Percentiles rank a stretch among this genome's conserved stretches.
phyloP scores from a whole-genome alignment of 92 coral and sea anemone species.

The Epizoanthus rinbou region DNA sequence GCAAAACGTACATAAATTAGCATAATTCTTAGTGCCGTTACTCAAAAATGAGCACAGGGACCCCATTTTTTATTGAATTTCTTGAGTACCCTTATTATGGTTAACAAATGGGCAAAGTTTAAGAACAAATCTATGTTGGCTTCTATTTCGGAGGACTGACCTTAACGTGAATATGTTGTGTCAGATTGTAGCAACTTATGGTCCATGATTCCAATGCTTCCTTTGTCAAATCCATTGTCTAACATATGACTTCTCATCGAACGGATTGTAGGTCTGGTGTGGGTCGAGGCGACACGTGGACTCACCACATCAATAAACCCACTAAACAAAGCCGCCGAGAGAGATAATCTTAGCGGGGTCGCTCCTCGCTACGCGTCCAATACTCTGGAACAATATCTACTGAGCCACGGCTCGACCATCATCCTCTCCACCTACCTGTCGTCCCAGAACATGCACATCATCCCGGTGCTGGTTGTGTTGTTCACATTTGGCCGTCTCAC shows the following conservation, averaged over 20 bases:
- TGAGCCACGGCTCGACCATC: slow-evolving; percentile 40
- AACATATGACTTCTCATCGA: background rate
- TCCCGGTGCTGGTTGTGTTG: slow-evolving; percentile 40
- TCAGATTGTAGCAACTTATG: too few relatives aligned
- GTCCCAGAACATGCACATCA: slow-evolving; percentile 47
- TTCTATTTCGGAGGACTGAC: too few relatives aligned
- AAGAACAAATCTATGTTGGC: too few relatives aligned
- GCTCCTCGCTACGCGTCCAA: slow-evolving; percentile 47
- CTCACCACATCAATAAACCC: slow-evolving; percentile 48
- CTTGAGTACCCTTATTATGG: too few relatives aligned
- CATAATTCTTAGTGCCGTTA: too few relatives aligned
- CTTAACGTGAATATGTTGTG: too few relatives aligned
- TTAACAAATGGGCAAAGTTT: too few relatives aligned
- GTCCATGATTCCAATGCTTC: too few relatives aligned
- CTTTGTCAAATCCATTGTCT: too few relatives aligned
- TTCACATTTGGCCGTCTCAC: slow-evolving; percentile 46
- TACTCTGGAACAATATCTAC: slow-evolving; percentile 47
- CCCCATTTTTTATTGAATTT: too few relatives aligned
- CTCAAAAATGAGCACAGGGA: too few relatives aligned
- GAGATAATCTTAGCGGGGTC: slow-evolving; percentile 39
- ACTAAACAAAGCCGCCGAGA: slow-evolving; percentile 37
- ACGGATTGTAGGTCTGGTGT: slow-evolving; percentile 27
- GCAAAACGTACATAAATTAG: too few relatives aligned
- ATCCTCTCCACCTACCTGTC: slow-evolving; percentile 39
- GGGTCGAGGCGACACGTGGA: slow-evolving; percentile 47